These are phyloP conservation scores for Podabrus alpinus DNA, from an alignment of 2,888 invertebrate genomes.

Conservation along the genomic window DNA sequence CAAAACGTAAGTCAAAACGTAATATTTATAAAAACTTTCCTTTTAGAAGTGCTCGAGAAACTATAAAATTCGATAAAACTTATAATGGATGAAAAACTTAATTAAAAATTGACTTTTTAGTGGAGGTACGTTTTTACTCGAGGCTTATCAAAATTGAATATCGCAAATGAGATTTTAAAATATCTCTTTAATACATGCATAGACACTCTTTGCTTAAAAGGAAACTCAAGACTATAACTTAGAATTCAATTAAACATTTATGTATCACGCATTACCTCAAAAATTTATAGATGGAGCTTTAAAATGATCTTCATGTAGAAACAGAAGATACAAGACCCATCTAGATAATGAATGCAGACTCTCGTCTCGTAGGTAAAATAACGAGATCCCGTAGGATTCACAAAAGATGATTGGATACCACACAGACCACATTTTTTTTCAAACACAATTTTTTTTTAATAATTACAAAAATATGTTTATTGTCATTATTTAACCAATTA, in stretches of 20 bases:
- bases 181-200: constrained; percentile 20
- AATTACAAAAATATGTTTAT: not conserved
- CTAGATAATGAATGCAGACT: constrained; percentile 27
- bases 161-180: constrained; percentile 6
- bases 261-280: constrained; percentile 27
- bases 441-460: not conserved
- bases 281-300: constrained; percentile 27
- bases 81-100: not conserved
- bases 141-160: constrained; percentile 9
- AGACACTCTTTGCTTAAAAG: constrained; percentile 17
- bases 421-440: constrained; percentile 17
- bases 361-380: constrained; percentile 29
- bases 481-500: not conserved
- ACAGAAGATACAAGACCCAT: constrained; percentile 20
- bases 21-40: not conserved
- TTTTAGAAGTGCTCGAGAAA: not conserved
- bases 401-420: constrained; percentile 27
- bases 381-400: constrained; percentile 29
- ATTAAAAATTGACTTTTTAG: not conserved
- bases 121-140: not conserved
- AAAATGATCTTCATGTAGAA: constrained; percentile 29
- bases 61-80: not conserved
- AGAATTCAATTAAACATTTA: constrained; percentile 29
- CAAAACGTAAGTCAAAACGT: not conserved
- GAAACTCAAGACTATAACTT: constrained; percentile 16